Evolutionary conservation across 1,140 invertebrate genomes (phyloP).

Genomic region (Drosophila ogumai): DNA sequence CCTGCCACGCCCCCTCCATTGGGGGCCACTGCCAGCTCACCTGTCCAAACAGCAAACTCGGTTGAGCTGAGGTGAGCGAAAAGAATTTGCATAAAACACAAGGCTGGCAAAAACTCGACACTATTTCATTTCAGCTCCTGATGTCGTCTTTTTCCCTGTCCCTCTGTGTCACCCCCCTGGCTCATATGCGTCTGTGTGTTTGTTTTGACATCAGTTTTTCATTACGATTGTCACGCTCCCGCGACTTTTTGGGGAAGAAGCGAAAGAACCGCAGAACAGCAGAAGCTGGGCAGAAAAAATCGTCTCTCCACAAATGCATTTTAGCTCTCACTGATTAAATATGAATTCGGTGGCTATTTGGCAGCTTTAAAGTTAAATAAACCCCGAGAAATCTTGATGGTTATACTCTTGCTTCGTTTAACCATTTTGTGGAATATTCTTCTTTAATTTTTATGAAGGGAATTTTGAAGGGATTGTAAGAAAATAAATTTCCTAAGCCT

Average conservation of each 20-base stretch:
- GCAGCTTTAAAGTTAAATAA: conserved; percentile 31
- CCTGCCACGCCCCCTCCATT: conserved; percentile 10
- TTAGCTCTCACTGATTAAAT: conserved; percentile 27
- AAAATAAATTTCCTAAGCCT: neutral
- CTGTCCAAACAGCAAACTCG: conserved; percentile 70
- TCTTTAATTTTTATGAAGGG: neutral
- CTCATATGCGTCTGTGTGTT: conserved; percentile 30
- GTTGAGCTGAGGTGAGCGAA: conserved; percentile 57
- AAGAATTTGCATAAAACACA: conserved; percentile 79
- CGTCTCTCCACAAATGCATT: conserved; percentile 47
- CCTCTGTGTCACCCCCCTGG: neutral
- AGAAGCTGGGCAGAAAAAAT: conserved; percentile 15
- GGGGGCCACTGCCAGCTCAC: conserved; percentile 25
- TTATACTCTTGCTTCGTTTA: conserved; percentile 3
- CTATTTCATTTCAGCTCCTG: conserved; percentile 67
- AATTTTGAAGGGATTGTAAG: too few species aligned
- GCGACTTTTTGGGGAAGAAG: conserved; percentile 38
- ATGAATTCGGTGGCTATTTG: conserved; percentile 31
- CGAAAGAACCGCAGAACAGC: conserved; percentile 22
- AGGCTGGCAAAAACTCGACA: conserved; percentile 71
- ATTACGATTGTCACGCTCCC: conserved; percentile 62
- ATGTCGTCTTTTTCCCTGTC: conserved; percentile 17
- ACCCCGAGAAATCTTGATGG: conserved; percentile 20
- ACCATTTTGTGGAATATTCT: neutral
- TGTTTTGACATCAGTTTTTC: conserved; percentile 72